Evolutionary conservation across 2,797 vertebrate genomes (phyloP), one percentile per base, ranked within the genome.

Genomic region (Botia kubotai): DNA sequence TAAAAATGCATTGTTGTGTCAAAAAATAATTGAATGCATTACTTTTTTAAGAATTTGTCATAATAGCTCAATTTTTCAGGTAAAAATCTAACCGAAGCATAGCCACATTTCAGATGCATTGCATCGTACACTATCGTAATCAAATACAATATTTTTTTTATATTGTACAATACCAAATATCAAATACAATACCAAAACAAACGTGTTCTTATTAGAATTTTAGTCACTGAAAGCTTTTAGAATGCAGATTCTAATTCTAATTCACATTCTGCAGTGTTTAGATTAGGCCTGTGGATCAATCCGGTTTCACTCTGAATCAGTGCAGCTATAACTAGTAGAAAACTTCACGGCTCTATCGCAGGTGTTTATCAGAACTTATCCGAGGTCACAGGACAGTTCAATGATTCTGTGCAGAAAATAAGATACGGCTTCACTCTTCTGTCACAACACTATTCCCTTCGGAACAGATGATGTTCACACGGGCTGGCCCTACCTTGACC

Each of bases 371-470:
- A 48, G 2, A 50, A 69, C 36, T n/a, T 19, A 39, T 48, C 14
- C 10, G 50, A 29, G 13, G 19, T 67, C 29, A 76, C 12, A 23
- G 63, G 48, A 55, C 33, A 39, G 50, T 39, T 55, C 29, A 76
- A 17, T 39, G 48, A 16, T 55, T 76, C 46, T 36, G 16, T 52
- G 33, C 17, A 75, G 21, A 67, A 8, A 66, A 76, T 39, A 17
- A 57, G 0, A 39, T 10, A 14, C 23, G 33, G 23, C 43, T 53
- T 52, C 17, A 21, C 29, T 23, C 5, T 21, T 46, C 17, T 11
- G 16, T 55, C 73, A 55, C 55, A 76, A 76, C 48, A 43, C 62
- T 23, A 52, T 55, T 55, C 50, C 43, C 62, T 39, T 23, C 62
- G 1, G 62, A 67, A 14, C 5, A 36, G 23, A 52, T 50, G 29